Percentiles rank a stretch among this genome's conserved stretches.
These are phyloP conservation scores for Sebastes fasciatus DNA, from an alignment of 2,113 vertebrate genomes.

Conservation along the genomic window DNA sequence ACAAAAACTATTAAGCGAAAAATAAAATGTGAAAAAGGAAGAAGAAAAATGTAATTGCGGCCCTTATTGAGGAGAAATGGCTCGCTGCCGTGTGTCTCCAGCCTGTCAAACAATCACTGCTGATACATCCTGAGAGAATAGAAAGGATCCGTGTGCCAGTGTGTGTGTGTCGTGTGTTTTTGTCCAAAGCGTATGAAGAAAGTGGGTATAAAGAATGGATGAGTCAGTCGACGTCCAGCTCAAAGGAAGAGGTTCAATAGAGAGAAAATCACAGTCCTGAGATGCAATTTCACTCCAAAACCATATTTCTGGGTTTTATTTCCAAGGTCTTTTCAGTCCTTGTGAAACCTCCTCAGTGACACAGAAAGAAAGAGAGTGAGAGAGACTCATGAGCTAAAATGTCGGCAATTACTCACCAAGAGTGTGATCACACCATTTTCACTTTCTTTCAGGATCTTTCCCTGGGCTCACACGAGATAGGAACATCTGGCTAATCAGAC, in stretches of 20 bases:
- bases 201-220: conserved; percentile 17
- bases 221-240: conserved; percentile 39
- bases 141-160: not conserved
- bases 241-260: conserved; percentile 22
- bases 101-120: conserved; percentile 23
- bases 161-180: not conserved
- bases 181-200: not conserved
- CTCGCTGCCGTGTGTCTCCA: conserved; percentile 5
- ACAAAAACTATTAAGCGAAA: too few relatives aligned
- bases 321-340: not conserved
- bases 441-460: not conserved
- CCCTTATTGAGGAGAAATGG: not conserved
- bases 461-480: not conserved
- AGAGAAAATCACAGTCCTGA: not conserved
- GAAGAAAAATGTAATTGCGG: not conserved
- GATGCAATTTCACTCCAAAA: conserved; percentile 6
- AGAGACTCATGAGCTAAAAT: not conserved
- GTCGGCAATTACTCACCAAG: not conserved
- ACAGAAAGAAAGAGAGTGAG: not conserved
- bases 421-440: not conserved
- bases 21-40: not conserved
- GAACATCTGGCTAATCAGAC: not conserved
- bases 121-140: not conserved
- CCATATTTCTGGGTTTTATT: not conserved
- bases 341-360: not conserved